phyloP scores from a whole-genome alignment of 2,888 invertebrate genomes.

The Hemicrepidius hirtus region DNA sequence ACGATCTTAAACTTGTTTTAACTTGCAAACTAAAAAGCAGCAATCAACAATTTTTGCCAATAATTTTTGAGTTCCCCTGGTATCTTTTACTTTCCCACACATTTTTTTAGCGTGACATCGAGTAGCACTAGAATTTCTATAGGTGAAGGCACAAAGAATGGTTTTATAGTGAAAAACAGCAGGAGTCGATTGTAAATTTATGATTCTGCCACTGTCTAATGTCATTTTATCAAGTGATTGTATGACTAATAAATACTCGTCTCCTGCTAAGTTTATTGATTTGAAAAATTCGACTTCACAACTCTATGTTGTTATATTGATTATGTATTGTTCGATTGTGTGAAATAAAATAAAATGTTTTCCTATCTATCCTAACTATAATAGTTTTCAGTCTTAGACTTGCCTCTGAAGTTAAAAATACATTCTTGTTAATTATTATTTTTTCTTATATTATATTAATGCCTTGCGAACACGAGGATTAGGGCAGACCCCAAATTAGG shows the following conservation, averaged over 20 bases:
- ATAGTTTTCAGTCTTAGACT: too few species aligned
- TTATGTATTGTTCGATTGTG: slow-evolving; percentile 3
- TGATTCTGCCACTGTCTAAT: slow-evolving; percentile 39
- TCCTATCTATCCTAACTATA: too few species aligned
- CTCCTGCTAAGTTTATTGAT: slow-evolving; percentile 35
- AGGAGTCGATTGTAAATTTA: slow-evolving; percentile 41
- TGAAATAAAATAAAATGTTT: slow-evolving; percentile 1
- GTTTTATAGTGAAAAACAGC: slow-evolving; percentile 36
- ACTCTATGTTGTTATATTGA: not conserved
- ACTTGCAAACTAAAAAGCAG: too few species aligned
- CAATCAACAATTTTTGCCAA: too few species aligned
- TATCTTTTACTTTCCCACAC: not conserved
- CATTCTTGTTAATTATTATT: too few species aligned
- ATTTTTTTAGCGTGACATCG: not conserved
- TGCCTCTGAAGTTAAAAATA: too few species aligned
- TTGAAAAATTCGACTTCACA: slow-evolving; percentile 16
- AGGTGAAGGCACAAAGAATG: slow-evolving; percentile 19
- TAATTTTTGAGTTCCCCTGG: not conserved
- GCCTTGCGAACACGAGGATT: too few species aligned
- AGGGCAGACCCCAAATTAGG: too few species aligned
- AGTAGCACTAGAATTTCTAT: slow-evolving; percentile 2
- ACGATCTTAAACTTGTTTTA: too few species aligned
- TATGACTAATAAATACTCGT: slow-evolving; percentile 18
- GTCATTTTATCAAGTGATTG: slow-evolving; percentile 26
- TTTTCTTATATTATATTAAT: too few species aligned